Evolutionary conservation across 2,888 invertebrate genomes (phyloP).

Genomic region (Nyleta sp.): DNA sequence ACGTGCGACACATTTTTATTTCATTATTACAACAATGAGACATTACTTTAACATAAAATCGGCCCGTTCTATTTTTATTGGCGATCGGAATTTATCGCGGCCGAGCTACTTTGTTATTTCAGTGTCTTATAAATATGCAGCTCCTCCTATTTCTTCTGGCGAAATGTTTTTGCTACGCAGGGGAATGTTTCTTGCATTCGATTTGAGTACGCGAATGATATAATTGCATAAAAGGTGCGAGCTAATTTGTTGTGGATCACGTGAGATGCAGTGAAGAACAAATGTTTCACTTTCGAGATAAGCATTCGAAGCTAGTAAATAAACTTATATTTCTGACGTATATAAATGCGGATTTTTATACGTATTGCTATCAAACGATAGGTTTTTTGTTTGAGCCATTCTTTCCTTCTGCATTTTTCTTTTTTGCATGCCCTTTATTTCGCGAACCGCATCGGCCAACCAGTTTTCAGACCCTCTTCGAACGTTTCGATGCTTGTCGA

Average conservation of each 20-base stretch:
- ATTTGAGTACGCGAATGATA: conserved; percentile 46
- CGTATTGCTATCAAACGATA: conserved; percentile 70
- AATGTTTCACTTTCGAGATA: conserved; percentile 55
- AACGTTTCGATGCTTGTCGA: conserved; percentile 72
- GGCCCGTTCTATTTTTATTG: conserved; percentile 18
- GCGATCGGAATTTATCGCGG: conserved; percentile 44
- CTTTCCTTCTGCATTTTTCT: conserved; percentile 66
- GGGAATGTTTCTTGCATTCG: conserved; percentile 18
- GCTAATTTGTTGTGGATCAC: conserved; percentile 53
- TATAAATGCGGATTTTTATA: conserved; percentile 61
- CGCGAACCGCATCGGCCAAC: conserved; percentile 71
- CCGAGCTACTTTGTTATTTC: conserved; percentile 39
- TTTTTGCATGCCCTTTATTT: conserved; percentile 70
- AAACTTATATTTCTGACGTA: conserved; percentile 60
- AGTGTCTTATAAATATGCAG: conserved; percentile 51
- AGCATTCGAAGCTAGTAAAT: conserved; percentile 57
- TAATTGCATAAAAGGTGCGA: conserved; percentile 32
- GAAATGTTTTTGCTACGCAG: conserved; percentile 33
- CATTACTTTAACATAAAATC: conserved; percentile 51
- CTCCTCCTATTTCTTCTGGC: conserved; percentile 36
- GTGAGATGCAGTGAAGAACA: conserved; percentile 45
- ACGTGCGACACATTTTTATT: conserved; percentile 57
- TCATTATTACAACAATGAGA: conserved; percentile 59
- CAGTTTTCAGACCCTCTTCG: conserved; percentile 74
- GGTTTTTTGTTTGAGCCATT: conserved; percentile 69